Evolutionary conservation across 64 coral and sea anemone species (phyloP).

Genomic region (Porites australiensis): DNA sequence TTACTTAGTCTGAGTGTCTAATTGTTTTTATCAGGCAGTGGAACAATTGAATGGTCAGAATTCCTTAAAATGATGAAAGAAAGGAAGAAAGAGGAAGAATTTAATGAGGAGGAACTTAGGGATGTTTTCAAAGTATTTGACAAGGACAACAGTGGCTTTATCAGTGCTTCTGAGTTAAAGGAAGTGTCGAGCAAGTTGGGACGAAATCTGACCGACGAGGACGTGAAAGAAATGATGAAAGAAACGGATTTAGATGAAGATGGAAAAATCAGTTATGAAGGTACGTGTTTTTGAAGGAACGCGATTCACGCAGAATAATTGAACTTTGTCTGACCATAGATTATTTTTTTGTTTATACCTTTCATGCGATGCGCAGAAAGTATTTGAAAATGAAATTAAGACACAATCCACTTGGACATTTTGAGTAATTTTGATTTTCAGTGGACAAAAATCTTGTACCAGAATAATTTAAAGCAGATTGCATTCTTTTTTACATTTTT

Average conservation of each 20-base stretch:
- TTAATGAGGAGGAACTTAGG: slow-evolving; percentile 76
- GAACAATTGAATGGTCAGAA: slow-evolving; percentile 86
- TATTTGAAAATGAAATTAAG: no score
- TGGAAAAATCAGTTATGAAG: slow-evolving; percentile 73
- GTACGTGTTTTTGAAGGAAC: not conserved
- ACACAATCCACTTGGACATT: no score
- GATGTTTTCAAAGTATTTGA: slow-evolving; percentile 86
- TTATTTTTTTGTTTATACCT: no score
- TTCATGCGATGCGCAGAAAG: no score
- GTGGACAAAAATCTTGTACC: no score
- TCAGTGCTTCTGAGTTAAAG: slow-evolving; percentile 83
- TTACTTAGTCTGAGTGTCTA: no score
- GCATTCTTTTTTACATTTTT: no score
- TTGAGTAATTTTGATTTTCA: no score
- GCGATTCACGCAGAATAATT: no score
- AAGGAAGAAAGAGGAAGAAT: slow-evolving; percentile 80
- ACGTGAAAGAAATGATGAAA: slow-evolving; percentile 86
- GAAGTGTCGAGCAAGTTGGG: slow-evolving; percentile 85
- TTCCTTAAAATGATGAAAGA: slow-evolving; percentile 85
- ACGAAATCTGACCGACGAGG: slow-evolving; percentile 85
- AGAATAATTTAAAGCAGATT: no score
- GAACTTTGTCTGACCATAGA: no score
- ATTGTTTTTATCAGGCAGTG: slow-evolving; percentile 43
- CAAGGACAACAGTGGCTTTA: slow-evolving; percentile 86
- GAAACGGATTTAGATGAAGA: slow-evolving; percentile 85